A percentile compares a stretch with the other conserved stretches of the same genome.
These are phyloP conservation scores for Enteromius trimaculatus DNA, from an alignment of 2,797 vertebrate species.

Conservation along the genomic window DNA sequence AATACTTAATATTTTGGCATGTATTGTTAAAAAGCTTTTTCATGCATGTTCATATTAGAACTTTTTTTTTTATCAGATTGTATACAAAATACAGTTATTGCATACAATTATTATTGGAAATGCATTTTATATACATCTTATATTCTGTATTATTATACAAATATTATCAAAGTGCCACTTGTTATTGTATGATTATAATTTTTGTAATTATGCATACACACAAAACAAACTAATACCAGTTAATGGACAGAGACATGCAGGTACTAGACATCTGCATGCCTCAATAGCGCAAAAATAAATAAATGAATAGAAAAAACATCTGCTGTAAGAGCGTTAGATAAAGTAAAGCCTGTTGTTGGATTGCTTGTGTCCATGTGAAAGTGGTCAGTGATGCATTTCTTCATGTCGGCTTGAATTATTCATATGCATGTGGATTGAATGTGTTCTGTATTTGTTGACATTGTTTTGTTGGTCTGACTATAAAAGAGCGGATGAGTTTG, in stretches of 20 bases:
- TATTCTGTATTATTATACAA: not conserved
- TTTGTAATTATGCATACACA: not conserved
- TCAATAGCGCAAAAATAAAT: not conserved
- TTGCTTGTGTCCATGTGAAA: conserved; percentile 19
- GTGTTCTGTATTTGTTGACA: not conserved
- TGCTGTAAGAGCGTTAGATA: not conserved
- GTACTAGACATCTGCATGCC: not conserved
- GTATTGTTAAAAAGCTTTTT: not conserved
- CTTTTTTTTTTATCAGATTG: not conserved
- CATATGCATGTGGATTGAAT: conserved; percentile 17
- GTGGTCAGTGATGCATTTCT: conserved; percentile 37
- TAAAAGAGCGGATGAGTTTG: not conserved
- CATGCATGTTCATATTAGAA: not conserved
- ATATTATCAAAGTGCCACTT: not conserved
- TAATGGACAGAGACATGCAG: not conserved
- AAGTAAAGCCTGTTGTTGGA: not conserved
- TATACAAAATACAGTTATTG: not conserved
- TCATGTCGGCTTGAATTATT: conserved; percentile 21
- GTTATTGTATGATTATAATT: not conserved
- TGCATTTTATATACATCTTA: not conserved
- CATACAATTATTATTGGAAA: not conserved
- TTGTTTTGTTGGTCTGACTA: not conserved
- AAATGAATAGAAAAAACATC: no score
- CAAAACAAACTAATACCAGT: not conserved
- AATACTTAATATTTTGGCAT: not conserved